Base-by-base conservation (phyloP, 2,797 vertebrate genomes). In the Cynopterus sphinx region DNA sequence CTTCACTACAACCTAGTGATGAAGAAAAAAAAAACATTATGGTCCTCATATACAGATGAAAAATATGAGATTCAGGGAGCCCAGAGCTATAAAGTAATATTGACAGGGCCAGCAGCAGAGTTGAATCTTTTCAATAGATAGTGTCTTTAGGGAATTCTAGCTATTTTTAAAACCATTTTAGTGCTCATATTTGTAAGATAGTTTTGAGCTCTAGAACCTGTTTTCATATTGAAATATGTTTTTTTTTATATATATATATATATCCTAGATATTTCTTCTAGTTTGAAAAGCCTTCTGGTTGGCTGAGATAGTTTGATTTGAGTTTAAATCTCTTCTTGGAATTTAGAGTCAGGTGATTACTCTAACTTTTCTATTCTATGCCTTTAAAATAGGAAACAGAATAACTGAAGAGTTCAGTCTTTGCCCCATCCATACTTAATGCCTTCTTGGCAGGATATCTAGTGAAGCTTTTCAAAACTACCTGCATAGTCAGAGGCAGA, bases 251-350 rank as follows among this genome's bases (percentile, higher is more conserved):
- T 33, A 33, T 33, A 33, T 33, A 33, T n/a, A 0, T 71, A 24
- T 31, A 22, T 85, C 61, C 46, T 71, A 6, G 9, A 39, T 83
- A 53, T 57, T 70, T 6, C 5, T 26, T 92, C 43, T 90, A n/a
- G 8, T 43, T 93, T 85, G 65, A 90, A 96, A 96, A 68, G 19
- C 33, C 4, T 87, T 68, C 51, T 87, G 28, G 17, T 53, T 87
- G 68, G 11, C 43, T 49, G 82, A 96, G 73, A 86, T 73, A 85
- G 61, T 82, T 84, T 89, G 46, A 71, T 53, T 68, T 77, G 77
- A 87, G 53, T 86, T 95, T 73, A 88, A 92, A n/a, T 83, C 11
- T 83, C 19, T 92, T 86, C 67, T 90, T 90, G 85, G 53, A 49
- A 79, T 63, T 96, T 95, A 85, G 74, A 91, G 73, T 74, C 65